Evolutionary conservation across 2,888 invertebrate species (phyloP), one percentile per base, ranked within the genome.

Genomic region (Papilio elwesi): DNA sequence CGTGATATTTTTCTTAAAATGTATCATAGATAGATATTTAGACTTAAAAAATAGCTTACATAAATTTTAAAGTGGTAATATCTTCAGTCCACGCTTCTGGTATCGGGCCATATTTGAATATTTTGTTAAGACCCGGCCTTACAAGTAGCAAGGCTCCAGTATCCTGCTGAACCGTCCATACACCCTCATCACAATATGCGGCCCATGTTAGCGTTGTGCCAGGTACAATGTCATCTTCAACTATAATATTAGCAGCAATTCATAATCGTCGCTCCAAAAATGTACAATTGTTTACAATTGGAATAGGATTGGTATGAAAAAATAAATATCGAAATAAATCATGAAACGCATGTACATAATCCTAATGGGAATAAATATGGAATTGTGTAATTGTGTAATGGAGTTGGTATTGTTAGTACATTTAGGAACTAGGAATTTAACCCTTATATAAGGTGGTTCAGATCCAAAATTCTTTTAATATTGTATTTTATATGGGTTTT

Each of bases 151-250:
- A 77, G 0, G 91, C 83, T 0, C 93, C 94, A 0, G 92, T 91
- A 0, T 88, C 90, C 8, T 84, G 81, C 72, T 93, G 93, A 0
- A 89, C 82, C 11, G 91, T 83, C 93, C 93, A 94, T 3, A 94
- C 78, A 8, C 92, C 92, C 38, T 87, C 87, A 0, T 87, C 83
- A 57, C 88, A 87, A 74, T 93, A 93, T 53, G 88, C 78, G 0
- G 93, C 93, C 93, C 93, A 93, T 1, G 88, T 90, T 16, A 93
- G 79, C 0, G 91, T 87, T 13, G 90, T 89, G 0, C 90, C 91
- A 38, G 87, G 79, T 84, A 84, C 83, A 69, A 86, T 88, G 15
- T 92, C 92, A 59, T 86, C 88, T 82, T 93, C 91, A 77, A 91
- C 90, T 93, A 74, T 12, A 80, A 74, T 43, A 47, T 62, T 62